Base-by-base conservation (phyloP, 2,113 vertebrate species). In the Pterocles orientalis region DNA sequence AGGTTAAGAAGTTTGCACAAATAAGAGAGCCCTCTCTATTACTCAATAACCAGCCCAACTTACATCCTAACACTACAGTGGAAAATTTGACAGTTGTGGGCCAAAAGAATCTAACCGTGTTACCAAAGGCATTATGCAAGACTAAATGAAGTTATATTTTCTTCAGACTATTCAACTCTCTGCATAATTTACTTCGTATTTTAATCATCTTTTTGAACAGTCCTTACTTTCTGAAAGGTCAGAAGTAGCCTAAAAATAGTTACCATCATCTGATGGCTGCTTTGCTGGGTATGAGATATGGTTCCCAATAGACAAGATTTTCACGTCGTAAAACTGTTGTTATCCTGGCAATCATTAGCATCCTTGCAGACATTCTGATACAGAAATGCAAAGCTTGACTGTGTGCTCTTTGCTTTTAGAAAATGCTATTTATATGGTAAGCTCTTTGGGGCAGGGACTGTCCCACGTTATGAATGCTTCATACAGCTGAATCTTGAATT, bases 141-240 rank as follows among this genome's bases (percentile, higher is more conserved):
- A 80, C 83, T 80, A 86, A 97, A 92, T 94, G 89, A 87, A 96
- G 73, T 79, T 96, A 92, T 84, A 91, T 95, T 92, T 96, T 91
- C 94, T 84, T 96, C 94, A 91, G 92, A 85, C 86, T 89, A 3
- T 91, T 93, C 88, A 90, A 71, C 54, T 90, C 77, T 86, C 73
- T 96, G 88, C 94, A 96, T 95, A 96, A 96, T 96, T 97, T 94
- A 91, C 65, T 91, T 89, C 92, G 94, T 94, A 91, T 81, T 93
- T 97, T 95, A 95, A 96, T 96, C 47, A 90, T 95, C 91, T 76
- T 94, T 88, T 95, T 70, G 82, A 94, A 92, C 70, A 92, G 83
- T 87, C 91, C 82, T 92, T 94, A 92, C 86, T 94, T 83, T 97
- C 65, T 28, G 71, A 94, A 96, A 92, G 92, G 94, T 94, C 96